Conservation (phyloP, 2,113 vertebrate genomes). For the Pipra filicauda region DNA sequence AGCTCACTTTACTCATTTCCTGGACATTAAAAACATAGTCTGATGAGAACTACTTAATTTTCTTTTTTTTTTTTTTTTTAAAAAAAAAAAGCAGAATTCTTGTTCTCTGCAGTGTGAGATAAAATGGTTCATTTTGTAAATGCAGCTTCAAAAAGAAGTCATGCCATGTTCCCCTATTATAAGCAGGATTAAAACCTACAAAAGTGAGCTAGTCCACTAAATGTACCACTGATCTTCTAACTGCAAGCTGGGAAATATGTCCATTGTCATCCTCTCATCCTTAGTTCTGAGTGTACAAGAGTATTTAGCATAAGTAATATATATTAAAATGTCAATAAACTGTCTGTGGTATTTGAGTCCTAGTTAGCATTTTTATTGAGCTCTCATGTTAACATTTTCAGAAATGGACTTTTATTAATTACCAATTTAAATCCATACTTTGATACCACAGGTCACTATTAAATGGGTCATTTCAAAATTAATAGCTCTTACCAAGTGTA, state of each 20-base stretch:
- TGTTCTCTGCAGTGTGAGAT: slow-evolving; percentile 36
- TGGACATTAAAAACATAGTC: slow-evolving; percentile 26
- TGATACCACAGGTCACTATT: slow-evolving; percentile 74
- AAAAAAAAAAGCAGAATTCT: not conserved
- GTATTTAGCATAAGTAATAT: slow-evolving; percentile 68
- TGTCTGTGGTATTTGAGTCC: slow-evolving; percentile 70
- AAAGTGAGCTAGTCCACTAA: slow-evolving; percentile 40
- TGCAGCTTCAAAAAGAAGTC: slow-evolving; percentile 50
- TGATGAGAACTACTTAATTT: not conserved
- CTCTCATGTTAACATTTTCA: slow-evolving; percentile 76
- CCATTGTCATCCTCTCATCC: slow-evolving; percentile 57
- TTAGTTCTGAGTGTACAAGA: slow-evolving; percentile 50
- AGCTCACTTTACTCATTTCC: slow-evolving; percentile 1
- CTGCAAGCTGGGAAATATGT: slow-evolving; percentile 30
- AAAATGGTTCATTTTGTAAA: slow-evolving; percentile 54
- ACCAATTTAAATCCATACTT: slow-evolving; percentile 80
- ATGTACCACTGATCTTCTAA: slow-evolving; percentile 32
- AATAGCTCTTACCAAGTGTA: slow-evolving; percentile 71
- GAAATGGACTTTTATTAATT: slow-evolving; percentile 81
- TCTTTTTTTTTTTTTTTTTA: not conserved
- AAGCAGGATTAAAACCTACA: slow-evolving; percentile 66
- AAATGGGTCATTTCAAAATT: slow-evolving; percentile 80
- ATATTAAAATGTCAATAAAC: slow-evolving; percentile 76
- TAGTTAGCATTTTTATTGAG: slow-evolving; percentile 84
- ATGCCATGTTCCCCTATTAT: slow-evolving; percentile 37